These are phyloP conservation scores for Prinia subflava DNA, from an alignment of 2,113 vertebrate species.

Conservation along the genomic window DNA sequence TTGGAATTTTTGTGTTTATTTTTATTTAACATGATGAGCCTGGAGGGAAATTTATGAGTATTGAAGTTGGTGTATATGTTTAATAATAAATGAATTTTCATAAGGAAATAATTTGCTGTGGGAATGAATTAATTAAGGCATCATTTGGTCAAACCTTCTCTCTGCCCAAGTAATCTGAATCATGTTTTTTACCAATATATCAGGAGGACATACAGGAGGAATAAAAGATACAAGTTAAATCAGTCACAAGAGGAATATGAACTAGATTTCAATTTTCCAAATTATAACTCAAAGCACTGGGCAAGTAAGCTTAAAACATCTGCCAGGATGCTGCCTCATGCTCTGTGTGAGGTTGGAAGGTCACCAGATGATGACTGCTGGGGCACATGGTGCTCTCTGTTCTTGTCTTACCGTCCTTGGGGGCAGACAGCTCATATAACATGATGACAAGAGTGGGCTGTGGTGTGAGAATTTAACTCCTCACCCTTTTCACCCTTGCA, in stretches of 20 bases:
- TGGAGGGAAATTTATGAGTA: not conserved
- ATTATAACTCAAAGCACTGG: not conserved
- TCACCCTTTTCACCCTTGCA: not conserved
- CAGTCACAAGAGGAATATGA: not conserved
- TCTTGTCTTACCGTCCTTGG: not conserved
- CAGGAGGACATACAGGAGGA: not conserved
- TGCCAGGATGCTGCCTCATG: not conserved
- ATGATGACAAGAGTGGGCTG: not conserved
- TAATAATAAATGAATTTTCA: not conserved
- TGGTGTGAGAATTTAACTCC: not conserved
- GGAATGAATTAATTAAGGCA: not conserved
- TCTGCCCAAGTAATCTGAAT: not conserved
- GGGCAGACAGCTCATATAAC: not conserved
- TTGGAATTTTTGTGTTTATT: not conserved
- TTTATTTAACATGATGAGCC: not conserved
- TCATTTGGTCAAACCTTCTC: not conserved
- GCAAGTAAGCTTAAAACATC: not conserved
- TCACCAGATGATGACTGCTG: not conserved
- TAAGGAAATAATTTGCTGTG: not conserved
- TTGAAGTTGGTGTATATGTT: not conserved
- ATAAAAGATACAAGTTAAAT: not conserved
- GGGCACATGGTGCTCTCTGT: not conserved
- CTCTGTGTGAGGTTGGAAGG: not conserved
- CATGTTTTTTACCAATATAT: not conserved
- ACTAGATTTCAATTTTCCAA: not conserved